These are phyloP conservation scores for Laodelphax striatellus DNA, from an alignment of 1,140 invertebrate genomes.

Conservation along the genomic window DNA sequence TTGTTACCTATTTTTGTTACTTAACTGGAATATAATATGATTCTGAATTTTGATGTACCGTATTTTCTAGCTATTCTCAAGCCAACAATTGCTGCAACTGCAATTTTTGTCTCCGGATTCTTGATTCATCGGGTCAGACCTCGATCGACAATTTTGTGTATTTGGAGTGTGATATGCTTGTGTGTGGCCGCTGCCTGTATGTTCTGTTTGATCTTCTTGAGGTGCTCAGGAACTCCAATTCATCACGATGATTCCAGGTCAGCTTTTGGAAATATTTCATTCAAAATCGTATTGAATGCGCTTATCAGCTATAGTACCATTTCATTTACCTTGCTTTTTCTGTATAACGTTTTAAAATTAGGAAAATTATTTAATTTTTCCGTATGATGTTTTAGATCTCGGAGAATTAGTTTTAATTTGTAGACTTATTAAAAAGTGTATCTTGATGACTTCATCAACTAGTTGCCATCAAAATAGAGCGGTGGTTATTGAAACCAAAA, in stretches of 20 bases:
- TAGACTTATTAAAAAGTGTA: no score
- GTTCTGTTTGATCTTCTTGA: neutral
- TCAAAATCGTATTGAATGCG: neutral
- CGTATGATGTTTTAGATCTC: no score
- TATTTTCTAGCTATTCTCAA: neutral
- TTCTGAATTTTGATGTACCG: no score
- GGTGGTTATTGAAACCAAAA: neutral
- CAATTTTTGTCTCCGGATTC: neutral
- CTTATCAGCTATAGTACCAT: no score
- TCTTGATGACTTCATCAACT: no score
- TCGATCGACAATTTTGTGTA: neutral
- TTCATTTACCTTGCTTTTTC: no score
- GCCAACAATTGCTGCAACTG: neutral
- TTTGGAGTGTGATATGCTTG: neutral
- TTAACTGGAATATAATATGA: no score
- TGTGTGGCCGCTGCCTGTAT: neutral
- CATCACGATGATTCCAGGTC: neutral
- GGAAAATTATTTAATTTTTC: no score
- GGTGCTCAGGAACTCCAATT: neutral
- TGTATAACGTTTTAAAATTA: no score
- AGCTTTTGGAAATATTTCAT: neutral
- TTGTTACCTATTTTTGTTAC: no score
- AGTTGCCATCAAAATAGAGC: neutral
- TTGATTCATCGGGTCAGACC: neutral
- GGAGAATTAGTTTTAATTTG: no score